These are phyloP conservation scores for Quadroppia sp. DNA, from an alignment of 2,888 invertebrate genomes.

Conservation along the genomic window DNA sequence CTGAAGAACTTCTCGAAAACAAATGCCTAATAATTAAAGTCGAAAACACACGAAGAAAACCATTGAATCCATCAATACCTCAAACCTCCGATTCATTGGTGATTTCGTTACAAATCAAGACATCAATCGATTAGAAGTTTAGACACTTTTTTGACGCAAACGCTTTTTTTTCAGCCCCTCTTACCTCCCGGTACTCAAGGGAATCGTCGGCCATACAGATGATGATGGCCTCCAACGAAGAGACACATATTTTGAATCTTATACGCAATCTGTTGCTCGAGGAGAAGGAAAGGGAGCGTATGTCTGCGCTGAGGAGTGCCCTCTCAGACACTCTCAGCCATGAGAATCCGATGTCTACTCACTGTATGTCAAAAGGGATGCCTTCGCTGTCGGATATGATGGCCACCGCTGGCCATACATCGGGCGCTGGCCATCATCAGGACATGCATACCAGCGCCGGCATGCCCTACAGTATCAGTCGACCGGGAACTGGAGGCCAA, in stretches of 20 bases:
- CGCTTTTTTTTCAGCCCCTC: too few species aligned
- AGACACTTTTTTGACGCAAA: too few species aligned
- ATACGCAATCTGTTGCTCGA: constrained; percentile 29
- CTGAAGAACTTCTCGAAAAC: too few species aligned
- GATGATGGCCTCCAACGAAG: constrained; percentile 40
- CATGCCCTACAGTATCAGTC: not conserved
- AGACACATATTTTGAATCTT: constrained; percentile 35
- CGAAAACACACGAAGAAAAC: too few species aligned
- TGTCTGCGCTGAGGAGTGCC: not conserved
- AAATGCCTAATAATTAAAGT: too few species aligned
- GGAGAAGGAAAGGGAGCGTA: constrained; percentile 29
- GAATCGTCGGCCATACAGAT: too few species aligned
- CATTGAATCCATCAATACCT: too few species aligned
- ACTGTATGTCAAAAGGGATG: not conserved
- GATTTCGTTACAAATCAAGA: too few species aligned
- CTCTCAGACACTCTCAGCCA: not conserved
- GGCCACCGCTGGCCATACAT: not conserved
- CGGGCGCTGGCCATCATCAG: not conserved
- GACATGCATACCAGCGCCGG: not conserved
- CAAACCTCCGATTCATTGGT: too few species aligned
- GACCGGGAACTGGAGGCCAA: not conserved
- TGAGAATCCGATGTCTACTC: not conserved
- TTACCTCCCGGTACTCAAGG: too few species aligned
- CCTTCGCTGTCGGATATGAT: constrained; percentile 12
- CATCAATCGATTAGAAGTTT: too few species aligned